Conservation (phyloP, 2,797 vertebrate species). For the Eleutherodactylus coqui region DNA sequence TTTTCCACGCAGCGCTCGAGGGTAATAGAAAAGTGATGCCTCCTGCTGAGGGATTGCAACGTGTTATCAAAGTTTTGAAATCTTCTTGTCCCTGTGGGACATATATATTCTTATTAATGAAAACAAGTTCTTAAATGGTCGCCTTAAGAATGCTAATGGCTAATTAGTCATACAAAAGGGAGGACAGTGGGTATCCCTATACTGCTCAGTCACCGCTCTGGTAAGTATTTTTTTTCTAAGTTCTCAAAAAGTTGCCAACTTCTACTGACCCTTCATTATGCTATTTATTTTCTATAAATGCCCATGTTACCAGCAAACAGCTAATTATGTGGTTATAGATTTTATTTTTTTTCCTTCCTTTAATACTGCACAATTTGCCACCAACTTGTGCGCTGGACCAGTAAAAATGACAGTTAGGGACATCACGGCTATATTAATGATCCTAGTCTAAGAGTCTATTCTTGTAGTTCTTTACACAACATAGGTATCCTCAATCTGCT, state of each 20-base stretch:
- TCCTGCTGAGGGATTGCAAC: slow-evolving; percentile 44
- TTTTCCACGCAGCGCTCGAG: slow-evolving; percentile 50
- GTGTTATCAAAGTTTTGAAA: slow-evolving; percentile 79
- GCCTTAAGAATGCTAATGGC: slow-evolving; percentile 74
- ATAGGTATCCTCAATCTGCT: neutral
- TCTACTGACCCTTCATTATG: slow-evolving; percentile 72
- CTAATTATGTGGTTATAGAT: neutral
- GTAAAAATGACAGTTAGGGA: neutral
- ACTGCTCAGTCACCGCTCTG: slow-evolving; percentile 64
- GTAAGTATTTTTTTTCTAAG: slow-evolving; percentile 63
- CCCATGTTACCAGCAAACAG: slow-evolving; percentile 73
- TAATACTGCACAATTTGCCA: neutral
- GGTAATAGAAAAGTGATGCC: slow-evolving; percentile 37
- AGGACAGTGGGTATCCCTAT: slow-evolving; percentile 67
- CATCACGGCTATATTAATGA: neutral
- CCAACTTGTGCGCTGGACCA: neutral
- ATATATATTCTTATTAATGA: slow-evolving; percentile 72
- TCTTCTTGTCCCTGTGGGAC: slow-evolving; percentile 90
- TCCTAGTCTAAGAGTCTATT: neutral
- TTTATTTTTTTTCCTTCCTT: neutral
- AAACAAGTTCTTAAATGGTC: slow-evolving; percentile 71
- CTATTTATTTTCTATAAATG: slow-evolving; percentile 78
- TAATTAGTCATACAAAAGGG: slow-evolving; percentile 66
- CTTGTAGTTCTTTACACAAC: neutral
- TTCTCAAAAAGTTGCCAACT: slow-evolving; percentile 74